Evolutionary conservation across 92 coral and sea anemone species (phyloP).

Genomic region (Palythoa grandiflora): DNA sequence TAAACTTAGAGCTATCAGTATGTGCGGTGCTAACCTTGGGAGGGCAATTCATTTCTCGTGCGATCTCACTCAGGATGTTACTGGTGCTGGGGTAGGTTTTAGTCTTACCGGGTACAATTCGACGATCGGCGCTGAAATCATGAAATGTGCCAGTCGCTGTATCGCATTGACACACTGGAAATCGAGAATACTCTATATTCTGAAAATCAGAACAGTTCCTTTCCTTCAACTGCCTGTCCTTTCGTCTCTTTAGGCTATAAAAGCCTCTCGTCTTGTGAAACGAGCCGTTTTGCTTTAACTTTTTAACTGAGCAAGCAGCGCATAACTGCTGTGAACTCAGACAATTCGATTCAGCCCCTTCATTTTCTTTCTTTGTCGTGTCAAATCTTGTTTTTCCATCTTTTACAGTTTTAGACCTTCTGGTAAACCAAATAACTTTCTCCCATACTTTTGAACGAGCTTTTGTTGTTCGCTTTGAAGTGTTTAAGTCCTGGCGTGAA

Average conservation of each 20-base stretch:
- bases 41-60: constrained; percentile 70
- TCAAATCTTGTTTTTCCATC: constrained; percentile 60
- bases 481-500: constrained; percentile 18
- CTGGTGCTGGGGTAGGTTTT: constrained; percentile 43
- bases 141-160: constrained; percentile 96
- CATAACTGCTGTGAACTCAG: background rate
- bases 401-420: constrained; percentile 73
- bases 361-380: constrained; percentile 44
- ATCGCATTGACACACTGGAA: constrained; percentile 43
- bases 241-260: constrained; percentile 72
- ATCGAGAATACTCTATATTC: constrained; percentile 44
- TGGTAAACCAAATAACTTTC: constrained; percentile 94
- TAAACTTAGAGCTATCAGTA: constrained; percentile 44
- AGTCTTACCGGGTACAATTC: constrained; percentile 28
- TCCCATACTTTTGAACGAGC: constrained; percentile 93
- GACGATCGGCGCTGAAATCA: constrained; percentile 76
- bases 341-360: constrained; percentile 1
- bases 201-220: constrained; percentile 36
- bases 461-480: constrained; percentile 71
- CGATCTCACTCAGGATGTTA: constrained; percentile 73
- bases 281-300: constrained; percentile 55
- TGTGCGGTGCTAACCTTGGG: constrained; percentile 42
- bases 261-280: constrained; percentile 75
- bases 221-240: constrained; percentile 55
- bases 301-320: constrained; percentile 13